phyloP scores from a whole-genome alignment of 1,140 invertebrate species.

The Danaus melanippus region DNA sequence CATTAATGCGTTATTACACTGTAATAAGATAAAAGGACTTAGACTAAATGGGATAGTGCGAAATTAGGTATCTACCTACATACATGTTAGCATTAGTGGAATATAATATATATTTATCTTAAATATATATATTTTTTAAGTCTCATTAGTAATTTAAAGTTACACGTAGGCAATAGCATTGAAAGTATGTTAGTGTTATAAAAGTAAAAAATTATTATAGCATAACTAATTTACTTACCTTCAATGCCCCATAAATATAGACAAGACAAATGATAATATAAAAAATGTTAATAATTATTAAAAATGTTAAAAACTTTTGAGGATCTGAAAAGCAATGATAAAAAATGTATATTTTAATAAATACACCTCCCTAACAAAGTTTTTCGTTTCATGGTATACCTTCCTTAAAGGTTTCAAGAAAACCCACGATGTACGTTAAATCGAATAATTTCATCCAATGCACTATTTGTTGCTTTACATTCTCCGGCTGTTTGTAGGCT shows the following conservation, averaged over 20 bases:
- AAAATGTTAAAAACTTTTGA: conserved; percentile 36
- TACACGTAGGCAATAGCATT: too few relatives aligned
- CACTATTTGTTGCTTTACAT: conserved; percentile 30
- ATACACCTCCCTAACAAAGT: not conserved
- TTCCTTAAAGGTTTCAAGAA: conserved; percentile 29
- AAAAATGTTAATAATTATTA: conserved; percentile 29
- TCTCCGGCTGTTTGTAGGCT: conserved; percentile 25
- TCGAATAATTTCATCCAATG: conserved; percentile 33
- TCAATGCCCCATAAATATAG: conserved; percentile 53
- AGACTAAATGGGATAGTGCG: too few relatives aligned
- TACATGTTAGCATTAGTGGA: too few relatives aligned
- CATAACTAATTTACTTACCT: conserved; percentile 28
- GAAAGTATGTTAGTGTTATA: too few relatives aligned
- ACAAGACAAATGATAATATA: conserved; percentile 42
- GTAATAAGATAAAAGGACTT: not conserved
- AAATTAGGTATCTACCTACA: too few relatives aligned
- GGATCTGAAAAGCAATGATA: conserved; percentile 40
- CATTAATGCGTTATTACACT: conserved; percentile 54
- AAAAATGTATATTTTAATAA: too few relatives aligned
- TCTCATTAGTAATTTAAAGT: too few relatives aligned
- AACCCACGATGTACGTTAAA: conserved; percentile 34
- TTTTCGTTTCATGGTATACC: conserved; percentile 20
- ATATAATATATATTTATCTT: too few relatives aligned
- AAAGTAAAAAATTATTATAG: not conserved
- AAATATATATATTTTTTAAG: too few relatives aligned